Evolutionary conservation across 2,113 vertebrate genomes (phyloP), one percentile per base, ranked within the genome.

Genomic region (Perca fluviatilis): DNA sequence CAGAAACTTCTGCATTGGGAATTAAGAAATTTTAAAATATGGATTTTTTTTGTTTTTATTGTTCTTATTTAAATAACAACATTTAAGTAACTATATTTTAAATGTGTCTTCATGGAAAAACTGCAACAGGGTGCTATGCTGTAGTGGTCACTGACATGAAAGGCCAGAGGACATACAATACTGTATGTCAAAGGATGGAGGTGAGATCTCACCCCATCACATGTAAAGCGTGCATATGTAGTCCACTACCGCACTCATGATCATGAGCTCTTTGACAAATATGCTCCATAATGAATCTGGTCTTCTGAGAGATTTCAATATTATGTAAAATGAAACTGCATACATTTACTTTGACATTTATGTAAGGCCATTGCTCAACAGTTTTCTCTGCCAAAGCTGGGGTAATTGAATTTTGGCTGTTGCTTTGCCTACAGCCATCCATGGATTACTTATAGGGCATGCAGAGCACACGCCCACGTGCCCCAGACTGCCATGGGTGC

Each of bases 331-430:
- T 91, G 43, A 86, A 90, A 89, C 68, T 64, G 83, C 80, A 91
- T 92, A 77, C 85, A 90, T 92, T 86, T 84, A 30, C 58, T 71
- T 60, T 92, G 86, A 87, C 88, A 92, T 92, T 92, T 88, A 70
- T 81, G 57, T 90, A 83, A 92, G 89, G 91, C 91, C 92, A 91
- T 91, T 79, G 74, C 83, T 89, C 86, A 86, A 89, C 84, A 74
- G 80, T 81, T 87, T 87, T 68, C 80, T 30, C 71, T 82, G 84
- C 84, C 90, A 83, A 74, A 81, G 89, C 74, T 76, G 73, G 63
- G 64, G 61, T 87, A 89, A 91, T 92, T 93, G 86, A 90, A 94
- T 91, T 90, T 91, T 56, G 74, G 76, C 83, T 73, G 83, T 75
- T 58, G 85, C 80, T 89, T 91, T 84, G 77, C 88, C 72, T 21